Base-by-base conservation (phyloP, 2,797 vertebrate species). In the Girardinus metallicus region DNA sequence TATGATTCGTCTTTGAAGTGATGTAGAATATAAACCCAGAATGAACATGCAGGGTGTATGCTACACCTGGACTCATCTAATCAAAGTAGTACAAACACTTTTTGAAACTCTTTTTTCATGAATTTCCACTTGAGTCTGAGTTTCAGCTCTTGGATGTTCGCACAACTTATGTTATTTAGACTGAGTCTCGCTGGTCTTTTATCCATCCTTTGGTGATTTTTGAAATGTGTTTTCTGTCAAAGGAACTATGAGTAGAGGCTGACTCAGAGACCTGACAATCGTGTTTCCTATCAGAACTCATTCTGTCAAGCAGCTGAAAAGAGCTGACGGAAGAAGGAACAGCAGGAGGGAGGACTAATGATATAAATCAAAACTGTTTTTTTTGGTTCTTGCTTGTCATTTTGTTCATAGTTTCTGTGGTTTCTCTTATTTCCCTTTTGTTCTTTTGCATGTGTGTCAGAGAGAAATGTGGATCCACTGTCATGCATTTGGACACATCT, bases 121-220 rank as follows among this genome's bases (percentile, higher is more conserved):
- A 62, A 31, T 13, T 23, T 51, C 46, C 39, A 12, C 39, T 62
- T 53, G 7, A 62, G n/a, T 9, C 53, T 44, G 74, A 75, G 7
- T 62, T 75, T 62, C 74, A 62, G 55, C 34, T 57, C 53, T 75
- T 43, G 15, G 73, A 75, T 75, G 51, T 75, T 75, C n/a, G 11
- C 18, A 46, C 26, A 44, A 31, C 53, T 44, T 57, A 18, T 36
- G 39, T 60, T 41, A 29, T 75, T 60, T 57, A 31, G 74, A 75
- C 44, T 75, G 34, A 75, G 74, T 8, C n/a, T 62, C 8, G 21
- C 39, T 62, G 10, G n/a, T 75, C 55, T 75, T 75, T 75, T 31
- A 46, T 46, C 53, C 41, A 46, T 43, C 43, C 41, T 44, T 44
- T 62, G 41, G 74, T 6, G 55, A 41, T 29, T 75, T 44, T 57